Evolutionary conservation across 2,888 invertebrate species (phyloP).

Genomic region (Timandra comae): DNA sequence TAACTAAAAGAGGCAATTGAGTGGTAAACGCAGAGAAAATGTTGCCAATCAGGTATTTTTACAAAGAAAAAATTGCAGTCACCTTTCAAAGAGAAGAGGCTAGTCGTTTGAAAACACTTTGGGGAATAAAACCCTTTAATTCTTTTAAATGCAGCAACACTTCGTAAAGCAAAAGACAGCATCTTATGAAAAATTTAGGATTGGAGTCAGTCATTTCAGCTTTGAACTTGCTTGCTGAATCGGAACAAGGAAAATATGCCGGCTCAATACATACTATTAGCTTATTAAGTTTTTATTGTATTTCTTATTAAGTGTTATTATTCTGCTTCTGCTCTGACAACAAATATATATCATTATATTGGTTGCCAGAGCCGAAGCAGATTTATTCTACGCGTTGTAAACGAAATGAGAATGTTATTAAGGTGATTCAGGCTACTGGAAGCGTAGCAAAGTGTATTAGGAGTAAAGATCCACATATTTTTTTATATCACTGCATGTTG

Average conservation of each 20-base stretch:
- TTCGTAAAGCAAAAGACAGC: no score
- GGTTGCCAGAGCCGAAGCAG: not conserved
- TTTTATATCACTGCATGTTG: not conserved
- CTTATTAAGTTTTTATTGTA: no score
- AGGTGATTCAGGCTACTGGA: not conserved
- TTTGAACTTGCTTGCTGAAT: no score
- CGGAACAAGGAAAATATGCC: not conserved
- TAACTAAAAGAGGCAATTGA: not conserved
- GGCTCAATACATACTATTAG: no score
- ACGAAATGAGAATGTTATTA: not conserved
- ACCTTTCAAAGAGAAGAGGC: not conserved
- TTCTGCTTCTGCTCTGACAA: no score
- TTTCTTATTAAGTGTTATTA: no score
- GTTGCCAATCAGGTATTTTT: not conserved
- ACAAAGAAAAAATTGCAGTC: not conserved
- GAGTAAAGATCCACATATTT: not conserved
- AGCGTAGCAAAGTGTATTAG: no score
- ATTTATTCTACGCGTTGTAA: not conserved
- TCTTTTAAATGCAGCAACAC: not conserved
- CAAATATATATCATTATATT: no score
- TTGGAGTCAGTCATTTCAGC: no score
- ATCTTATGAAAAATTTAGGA: no score
- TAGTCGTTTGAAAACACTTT: not conserved
- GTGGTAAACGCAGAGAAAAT: not conserved
- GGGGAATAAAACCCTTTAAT: not conserved